phyloP scores from a whole-genome alignment of 2,888 invertebrate species.

The Drosophila leonis region DNA sequence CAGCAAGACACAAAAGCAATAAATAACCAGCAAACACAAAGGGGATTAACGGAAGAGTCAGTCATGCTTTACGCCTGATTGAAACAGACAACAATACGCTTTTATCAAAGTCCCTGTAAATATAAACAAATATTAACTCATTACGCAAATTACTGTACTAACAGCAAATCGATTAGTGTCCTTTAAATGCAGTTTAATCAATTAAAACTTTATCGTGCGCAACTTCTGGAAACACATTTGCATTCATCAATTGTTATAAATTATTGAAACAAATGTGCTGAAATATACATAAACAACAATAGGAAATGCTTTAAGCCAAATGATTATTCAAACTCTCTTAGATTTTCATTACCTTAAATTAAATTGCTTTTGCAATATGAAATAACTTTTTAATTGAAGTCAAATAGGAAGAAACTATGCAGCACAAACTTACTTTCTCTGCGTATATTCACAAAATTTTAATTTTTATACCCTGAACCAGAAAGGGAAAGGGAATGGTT shows the following conservation, averaged over 20 bases:
- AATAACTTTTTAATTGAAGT: neutral
- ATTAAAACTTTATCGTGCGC: neutral
- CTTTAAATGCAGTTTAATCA: neutral
- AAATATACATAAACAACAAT: neutral
- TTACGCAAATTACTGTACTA: neutral
- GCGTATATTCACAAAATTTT: neutral
- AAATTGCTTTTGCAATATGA: neutral
- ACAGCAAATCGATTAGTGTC: neutral
- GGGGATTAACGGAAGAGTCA: constrained; percentile 6
- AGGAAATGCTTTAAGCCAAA: neutral
- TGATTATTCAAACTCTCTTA: neutral
- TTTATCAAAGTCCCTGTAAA: neutral
- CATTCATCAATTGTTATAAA: neutral
- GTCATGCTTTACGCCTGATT: constrained; percentile 5
- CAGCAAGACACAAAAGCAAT: constrained; percentile 37
- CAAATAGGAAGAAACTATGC: neutral
- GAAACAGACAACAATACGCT: constrained; percentile 8
- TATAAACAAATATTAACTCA: neutral
- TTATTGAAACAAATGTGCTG: neutral
- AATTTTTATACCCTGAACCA: too few species aligned
- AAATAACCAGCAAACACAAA: constrained; percentile 43
- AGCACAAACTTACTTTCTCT: neutral
- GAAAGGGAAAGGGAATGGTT: too few species aligned
- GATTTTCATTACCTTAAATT: neutral
- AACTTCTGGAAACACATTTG: neutral